phyloP scores from a whole-genome alignment of 2,113 vertebrate species.

The Physeter macrocephalus region DNA sequence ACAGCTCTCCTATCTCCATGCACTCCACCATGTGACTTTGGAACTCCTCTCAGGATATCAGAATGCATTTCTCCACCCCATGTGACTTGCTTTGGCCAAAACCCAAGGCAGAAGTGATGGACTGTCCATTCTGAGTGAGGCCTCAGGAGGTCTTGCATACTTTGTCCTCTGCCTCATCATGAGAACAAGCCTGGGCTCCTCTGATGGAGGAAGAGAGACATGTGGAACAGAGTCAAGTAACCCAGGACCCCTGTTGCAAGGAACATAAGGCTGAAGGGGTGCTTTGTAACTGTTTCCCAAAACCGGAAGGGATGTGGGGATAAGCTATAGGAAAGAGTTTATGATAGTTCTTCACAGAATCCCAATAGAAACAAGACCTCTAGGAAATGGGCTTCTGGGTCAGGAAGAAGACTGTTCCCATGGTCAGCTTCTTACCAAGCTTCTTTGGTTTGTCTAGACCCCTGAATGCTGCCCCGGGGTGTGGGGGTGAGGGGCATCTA shows the following conservation, averaged over 20 bases:
- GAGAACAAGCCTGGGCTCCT: no score
- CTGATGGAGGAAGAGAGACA: neutral
- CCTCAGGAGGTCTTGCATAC: neutral
- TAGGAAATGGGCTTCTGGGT: neutral
- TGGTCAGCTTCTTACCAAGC: neutral
- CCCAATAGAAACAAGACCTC: neutral
- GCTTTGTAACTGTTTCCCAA: neutral
- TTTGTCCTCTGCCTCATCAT: neutral
- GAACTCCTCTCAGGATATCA: neutral
- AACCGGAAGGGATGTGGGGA: neutral
- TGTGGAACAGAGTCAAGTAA: neutral
- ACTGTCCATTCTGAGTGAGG: fast-evolving
- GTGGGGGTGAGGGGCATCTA: fast-evolving
- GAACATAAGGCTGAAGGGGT: neutral
- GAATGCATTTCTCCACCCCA: neutral
- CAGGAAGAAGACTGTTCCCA: neutral
- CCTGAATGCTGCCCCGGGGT: neutral
- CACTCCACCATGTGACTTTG: neutral
- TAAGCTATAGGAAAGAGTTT: neutral
- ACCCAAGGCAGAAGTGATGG: neutral
- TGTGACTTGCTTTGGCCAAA: neutral
- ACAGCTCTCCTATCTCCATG: neutral
- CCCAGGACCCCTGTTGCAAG: neutral
- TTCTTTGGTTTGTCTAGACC: neutral
- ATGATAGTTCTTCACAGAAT: neutral